Base-by-base conservation (phyloP, 2,113 vertebrate species). In the Phyllostomus discolor region DNA sequence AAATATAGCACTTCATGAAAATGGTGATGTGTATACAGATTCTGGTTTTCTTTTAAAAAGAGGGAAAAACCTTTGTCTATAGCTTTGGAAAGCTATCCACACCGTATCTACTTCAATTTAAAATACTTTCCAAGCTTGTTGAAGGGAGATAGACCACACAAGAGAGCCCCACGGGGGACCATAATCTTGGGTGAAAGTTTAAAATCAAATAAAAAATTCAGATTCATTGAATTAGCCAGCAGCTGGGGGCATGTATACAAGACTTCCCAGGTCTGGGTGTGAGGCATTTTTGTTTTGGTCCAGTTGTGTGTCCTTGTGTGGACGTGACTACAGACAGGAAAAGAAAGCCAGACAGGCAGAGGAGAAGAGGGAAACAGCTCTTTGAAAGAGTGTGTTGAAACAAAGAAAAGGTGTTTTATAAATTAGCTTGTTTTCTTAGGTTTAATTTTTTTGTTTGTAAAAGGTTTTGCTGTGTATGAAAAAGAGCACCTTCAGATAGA, bases 1-100 rank as follows among this genome's bases (percentile, higher is more conserved):
- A 98, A 92, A 98, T 95, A 83, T 33, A 83, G 80, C 41, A 97
- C 95, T 96, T 2, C 0, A 98, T 97, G 96, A 98, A 98, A 97
- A 98, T 98, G 67, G 69, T 97, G 95, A 95, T 92, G 95, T 78
- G 62, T 94, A 62, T 97, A 97, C 96, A 97, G 97, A 98, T 72
- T 96, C 93, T 88, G 96, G 70, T 95, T 95, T 93, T 66, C n/a
- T 86, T 84, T 95, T 41, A n/a, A 67, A 95, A 97, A 75, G 31
- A 64, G n/a, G 66, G 26, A 3, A 15, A 95, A 64, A 54, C 5
- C 64, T 82, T 96, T 38, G 70, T 84, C n/a, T 83, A 59, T 59
- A 67, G 57, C 54, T 95, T 76, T 35, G 54, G 48, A 10, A 28
- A 83, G 50, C 67, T 52, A 67, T 10, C 17, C 17, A 76, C 33